Percentiles rank a stretch among this genome's conserved stretches.
phyloP scores from a whole-genome alignment of 2,888 invertebrate genomes.

The Nymphalis polychloros region DNA sequence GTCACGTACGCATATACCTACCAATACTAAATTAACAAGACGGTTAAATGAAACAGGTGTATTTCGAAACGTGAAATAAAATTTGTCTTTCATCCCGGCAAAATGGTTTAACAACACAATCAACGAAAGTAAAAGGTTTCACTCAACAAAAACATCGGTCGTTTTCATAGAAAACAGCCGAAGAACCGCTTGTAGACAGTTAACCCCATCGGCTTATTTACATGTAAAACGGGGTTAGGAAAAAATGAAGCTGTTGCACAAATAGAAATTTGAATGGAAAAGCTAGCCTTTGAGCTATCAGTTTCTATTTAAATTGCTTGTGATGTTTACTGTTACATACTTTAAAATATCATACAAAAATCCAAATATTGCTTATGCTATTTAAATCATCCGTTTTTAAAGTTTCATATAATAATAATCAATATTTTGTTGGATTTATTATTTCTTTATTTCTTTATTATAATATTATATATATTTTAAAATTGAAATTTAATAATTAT shows the following conservation, averaged over 20 bases:
- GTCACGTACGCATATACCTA: background rate
- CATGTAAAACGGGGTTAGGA: conserved; percentile 59
- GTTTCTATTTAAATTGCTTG: conserved; percentile 7
- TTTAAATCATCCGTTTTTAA: background rate
- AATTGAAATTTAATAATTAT: too few relatives aligned
- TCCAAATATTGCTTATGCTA: background rate
- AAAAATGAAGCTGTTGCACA: conserved; percentile 46
- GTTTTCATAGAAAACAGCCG: conserved; percentile 53
- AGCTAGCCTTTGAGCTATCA: conserved; percentile 41
- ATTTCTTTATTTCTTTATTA: too few relatives aligned
- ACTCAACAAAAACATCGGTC: conserved; percentile 46
- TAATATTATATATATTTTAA: too few relatives aligned
- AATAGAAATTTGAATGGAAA: conserved; percentile 48
- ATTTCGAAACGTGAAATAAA: conserved; percentile 24
- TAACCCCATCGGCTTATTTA: conserved; percentile 57
- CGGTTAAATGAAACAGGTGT: conserved; percentile 20
- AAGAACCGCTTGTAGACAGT: conserved; percentile 43
- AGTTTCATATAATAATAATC: too few relatives aligned
- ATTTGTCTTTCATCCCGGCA: conserved; percentile 43
- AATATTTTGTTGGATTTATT: too few relatives aligned
- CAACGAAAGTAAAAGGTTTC: conserved; percentile 54
- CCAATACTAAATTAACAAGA: background rate
- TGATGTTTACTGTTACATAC: conserved; percentile 2
- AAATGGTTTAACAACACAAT: conserved; percentile 63
- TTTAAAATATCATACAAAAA: background rate